Percentiles rank a stretch among this genome's conserved stretches.
Evolutionary conservation across 2,797 vertebrate species (phyloP).

Genomic region (Gymnocypris eckloni): DNA sequence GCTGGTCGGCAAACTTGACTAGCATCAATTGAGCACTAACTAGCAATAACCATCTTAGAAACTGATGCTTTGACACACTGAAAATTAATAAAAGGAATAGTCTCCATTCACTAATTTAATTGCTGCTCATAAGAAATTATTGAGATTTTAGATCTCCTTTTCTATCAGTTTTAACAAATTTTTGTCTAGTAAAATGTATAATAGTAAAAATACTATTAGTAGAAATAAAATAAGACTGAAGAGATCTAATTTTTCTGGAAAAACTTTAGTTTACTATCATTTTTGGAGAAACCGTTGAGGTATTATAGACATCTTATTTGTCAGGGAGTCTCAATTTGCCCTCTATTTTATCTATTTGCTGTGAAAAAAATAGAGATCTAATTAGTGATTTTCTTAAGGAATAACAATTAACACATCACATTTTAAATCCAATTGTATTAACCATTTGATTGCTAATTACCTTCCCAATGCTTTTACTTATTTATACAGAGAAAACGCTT

Average conservation of each 20-base stretch:
- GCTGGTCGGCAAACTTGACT: neutral
- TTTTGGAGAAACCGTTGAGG: neutral
- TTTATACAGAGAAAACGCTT: constrained; percentile 24
- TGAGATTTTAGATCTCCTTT: neutral
- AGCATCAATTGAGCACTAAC: neutral
- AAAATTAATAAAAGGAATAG: neutral
- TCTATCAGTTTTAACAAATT: neutral
- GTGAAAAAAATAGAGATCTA: neutral
- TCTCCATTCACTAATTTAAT: neutral
- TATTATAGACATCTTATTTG: neutral
- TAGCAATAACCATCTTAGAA: neutral
- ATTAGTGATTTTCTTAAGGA: neutral
- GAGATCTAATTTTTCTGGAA: neutral
- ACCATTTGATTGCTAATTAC: constrained; percentile 26
- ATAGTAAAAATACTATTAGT: neutral
- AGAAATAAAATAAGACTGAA: neutral
- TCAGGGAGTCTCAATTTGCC: neutral
- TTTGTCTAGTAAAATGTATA: neutral
- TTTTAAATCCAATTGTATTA: neutral
- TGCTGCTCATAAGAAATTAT: neutral
- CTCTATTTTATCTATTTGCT: neutral
- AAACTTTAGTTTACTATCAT: neutral
- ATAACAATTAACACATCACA: neutral
- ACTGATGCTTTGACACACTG: neutral
- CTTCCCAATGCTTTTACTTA: neutral